A percentile compares a stretch with the other conserved stretches of the same genome.
Conservation (phyloP, 2,888 invertebrate genomes). For the Candidula unifasciata region DNA sequence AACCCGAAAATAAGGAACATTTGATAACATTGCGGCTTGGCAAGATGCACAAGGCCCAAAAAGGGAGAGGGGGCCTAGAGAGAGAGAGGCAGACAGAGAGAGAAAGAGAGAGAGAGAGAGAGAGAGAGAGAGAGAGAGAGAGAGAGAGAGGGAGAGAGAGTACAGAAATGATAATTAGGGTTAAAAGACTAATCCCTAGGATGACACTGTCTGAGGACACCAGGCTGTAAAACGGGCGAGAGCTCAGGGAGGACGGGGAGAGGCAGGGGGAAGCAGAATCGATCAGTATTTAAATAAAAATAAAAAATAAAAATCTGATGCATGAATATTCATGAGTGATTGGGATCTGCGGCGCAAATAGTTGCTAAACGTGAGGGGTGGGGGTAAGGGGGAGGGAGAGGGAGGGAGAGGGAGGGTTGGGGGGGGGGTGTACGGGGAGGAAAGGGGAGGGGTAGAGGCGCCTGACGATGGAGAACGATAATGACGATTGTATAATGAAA, state of each 20-base stretch:
- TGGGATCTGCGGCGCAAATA: neutral
- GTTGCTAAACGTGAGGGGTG: neutral
- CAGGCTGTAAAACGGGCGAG: neutral
- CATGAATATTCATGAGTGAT: conserved; percentile 22
- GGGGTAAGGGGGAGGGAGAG: neutral
- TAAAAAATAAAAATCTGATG: neutral
- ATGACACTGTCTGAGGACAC: neutral
- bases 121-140: neutral
- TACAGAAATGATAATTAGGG: neutral
- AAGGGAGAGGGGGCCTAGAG: neutral
- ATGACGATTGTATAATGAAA: no score
- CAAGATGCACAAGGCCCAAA: neutral
- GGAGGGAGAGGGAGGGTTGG: neutral
- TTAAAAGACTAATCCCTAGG: neutral
- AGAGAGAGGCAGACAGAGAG: conserved; percentile 38
- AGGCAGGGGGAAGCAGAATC: neutral
- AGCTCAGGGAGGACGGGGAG: neutral
- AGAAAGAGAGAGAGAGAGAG: conserved; percentile 30
- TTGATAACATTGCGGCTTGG: no score
- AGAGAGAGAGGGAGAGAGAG: neutral
- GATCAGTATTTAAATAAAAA: neutral
- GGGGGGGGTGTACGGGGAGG: neutral
- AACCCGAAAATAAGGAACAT: no score
- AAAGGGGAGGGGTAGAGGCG: neutral
- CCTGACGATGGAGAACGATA: no score